Percentiles rank a stretch among this genome's conserved stretches.
Evolutionary conservation across 2,113 vertebrate species (phyloP).

Genomic region (Macheiramphus alcinus): DNA sequence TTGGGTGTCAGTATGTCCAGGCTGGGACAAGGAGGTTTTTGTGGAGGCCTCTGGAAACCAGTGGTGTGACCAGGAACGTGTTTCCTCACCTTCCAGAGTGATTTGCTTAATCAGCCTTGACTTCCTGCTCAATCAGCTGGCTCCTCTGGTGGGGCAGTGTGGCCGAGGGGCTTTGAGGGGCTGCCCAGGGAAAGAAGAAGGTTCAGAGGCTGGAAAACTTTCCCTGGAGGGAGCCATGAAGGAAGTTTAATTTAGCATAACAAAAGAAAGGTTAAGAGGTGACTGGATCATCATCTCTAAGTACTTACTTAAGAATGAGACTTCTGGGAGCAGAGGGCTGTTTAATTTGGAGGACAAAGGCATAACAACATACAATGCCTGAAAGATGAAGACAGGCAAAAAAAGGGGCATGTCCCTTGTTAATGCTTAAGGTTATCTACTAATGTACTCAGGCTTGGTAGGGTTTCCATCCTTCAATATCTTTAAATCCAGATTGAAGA

Average conservation of each 20-base stretch:
- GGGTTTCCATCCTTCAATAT: background rate
- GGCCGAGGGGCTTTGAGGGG: background rate
- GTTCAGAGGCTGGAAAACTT: background rate
- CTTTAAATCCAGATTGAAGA: background rate
- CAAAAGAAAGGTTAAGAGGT: constrained; percentile 38
- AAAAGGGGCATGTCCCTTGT: background rate
- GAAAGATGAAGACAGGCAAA: background rate
- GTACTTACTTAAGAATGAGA: background rate
- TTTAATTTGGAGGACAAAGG: constrained; percentile 4
- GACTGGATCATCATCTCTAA: background rate
- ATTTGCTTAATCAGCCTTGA: background rate
- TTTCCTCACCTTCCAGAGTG: background rate
- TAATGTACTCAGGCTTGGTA: background rate
- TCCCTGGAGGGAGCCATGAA: background rate
- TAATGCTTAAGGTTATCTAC: background rate
- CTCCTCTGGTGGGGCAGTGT: background rate
- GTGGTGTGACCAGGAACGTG: background rate
- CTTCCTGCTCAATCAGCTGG: background rate
- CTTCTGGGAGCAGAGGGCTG: background rate
- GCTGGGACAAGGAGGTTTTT: background rate
- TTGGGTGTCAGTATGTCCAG: background rate
- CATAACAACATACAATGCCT: background rate
- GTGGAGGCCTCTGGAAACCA: background rate
- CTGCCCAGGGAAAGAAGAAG: background rate
- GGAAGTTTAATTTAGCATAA: constrained; percentile 37